phyloP scores from a whole-genome alignment of 2,113 vertebrate species.

The Trematocara stigmaticum region DNA sequence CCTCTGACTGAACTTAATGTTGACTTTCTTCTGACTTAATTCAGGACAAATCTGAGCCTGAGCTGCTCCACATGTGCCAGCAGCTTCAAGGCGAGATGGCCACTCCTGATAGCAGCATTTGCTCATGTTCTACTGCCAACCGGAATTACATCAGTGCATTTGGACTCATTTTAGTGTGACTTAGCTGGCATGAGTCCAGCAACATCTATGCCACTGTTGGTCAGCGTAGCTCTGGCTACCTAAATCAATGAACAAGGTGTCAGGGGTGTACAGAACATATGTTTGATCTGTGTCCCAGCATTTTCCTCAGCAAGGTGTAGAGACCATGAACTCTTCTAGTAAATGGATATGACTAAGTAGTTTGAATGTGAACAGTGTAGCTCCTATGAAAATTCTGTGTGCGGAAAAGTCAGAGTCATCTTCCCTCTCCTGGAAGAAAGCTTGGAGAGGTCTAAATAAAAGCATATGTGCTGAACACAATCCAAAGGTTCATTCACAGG shows the following conservation, averaged over 20 bases:
- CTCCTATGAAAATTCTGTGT: neutral
- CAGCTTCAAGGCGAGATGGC: neutral
- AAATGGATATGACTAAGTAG: neutral
- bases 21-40: neutral
- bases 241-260: neutral
- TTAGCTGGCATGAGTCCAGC: neutral
- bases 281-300: neutral
- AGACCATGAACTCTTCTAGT: neutral
- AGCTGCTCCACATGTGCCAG: neutral
- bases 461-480: constrained; percentile 59
- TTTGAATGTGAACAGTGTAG: neutral
- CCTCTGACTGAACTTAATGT: neutral
- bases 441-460: constrained; percentile 53
- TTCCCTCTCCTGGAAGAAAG: constrained; percentile 9
- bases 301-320: neutral
- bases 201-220: neutral
- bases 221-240: neutral
- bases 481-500: constrained; percentile 56
- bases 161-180: neutral
- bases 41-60: neutral
- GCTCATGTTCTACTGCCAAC: neutral
- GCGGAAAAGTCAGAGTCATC: constrained; percentile 46
- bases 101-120: neutral
- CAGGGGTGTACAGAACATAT: neutral
- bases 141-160: neutral